A percentile compares a stretch with the other conserved stretches of the same genome.
Evolutionary conservation across 1,140 invertebrate species (phyloP).

Genomic region (Varroa destructor): DNA sequence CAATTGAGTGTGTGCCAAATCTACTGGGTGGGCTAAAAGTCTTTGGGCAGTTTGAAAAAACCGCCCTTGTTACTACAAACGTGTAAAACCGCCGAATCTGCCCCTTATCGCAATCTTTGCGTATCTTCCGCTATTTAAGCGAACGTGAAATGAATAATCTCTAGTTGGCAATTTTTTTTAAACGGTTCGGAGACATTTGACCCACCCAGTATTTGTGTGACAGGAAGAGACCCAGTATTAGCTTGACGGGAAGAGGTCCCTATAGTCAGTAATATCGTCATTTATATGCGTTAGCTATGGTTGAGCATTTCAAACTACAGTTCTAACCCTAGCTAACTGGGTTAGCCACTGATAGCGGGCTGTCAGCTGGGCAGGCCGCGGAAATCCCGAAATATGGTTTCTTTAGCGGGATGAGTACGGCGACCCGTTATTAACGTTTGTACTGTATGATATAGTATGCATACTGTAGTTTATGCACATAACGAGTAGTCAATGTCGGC

Average conservation of each 20-base stretch:
- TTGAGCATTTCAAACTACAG: constrained; percentile 27
- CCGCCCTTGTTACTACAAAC: too few species aligned
- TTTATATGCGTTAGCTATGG: constrained; percentile 28
- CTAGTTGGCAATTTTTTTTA: too few species aligned
- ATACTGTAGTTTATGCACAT: not conserved
- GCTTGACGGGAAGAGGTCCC: not conserved
- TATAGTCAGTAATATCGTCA: constrained; percentile 8
- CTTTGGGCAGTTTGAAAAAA: too few species aligned
- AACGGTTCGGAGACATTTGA: too few species aligned
- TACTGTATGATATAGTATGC: not conserved
- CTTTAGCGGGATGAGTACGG: not conserved
- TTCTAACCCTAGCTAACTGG: not conserved
- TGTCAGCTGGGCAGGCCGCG: not conserved
- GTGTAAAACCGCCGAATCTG: too few species aligned
- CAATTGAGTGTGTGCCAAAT: too few species aligned
- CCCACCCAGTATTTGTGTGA: too few species aligned
- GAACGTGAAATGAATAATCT: too few species aligned
- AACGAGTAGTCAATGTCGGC: not conserved
- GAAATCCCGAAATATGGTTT: not conserved
- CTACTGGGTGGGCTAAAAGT: too few species aligned
- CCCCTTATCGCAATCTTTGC: too few species aligned
- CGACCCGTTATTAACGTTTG: not conserved
- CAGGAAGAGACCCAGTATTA: too few species aligned
- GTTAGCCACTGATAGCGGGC: not conserved
- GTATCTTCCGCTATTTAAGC: too few species aligned